Base-by-base conservation (phyloP, 2,113 vertebrate genomes). In the Zingel zingel region DNA sequence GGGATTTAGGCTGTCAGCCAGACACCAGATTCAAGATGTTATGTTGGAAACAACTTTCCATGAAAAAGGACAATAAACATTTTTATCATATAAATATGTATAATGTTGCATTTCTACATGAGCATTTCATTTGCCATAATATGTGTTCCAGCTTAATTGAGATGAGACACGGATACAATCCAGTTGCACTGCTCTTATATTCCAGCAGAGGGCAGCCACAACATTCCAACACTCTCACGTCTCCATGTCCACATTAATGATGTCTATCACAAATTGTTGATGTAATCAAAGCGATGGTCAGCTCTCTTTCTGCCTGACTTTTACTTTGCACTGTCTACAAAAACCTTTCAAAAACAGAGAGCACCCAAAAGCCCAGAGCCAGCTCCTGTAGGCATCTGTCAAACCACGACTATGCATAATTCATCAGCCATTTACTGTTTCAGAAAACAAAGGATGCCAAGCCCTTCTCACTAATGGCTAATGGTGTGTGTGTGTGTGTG, bases 341-440 rank as follows among this genome's bases (percentile, higher is more conserved):
- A 77, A 75, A 64, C 18, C 57, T 74, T 81, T 74, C 2, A 57
- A 81, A 79, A 72, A 57, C 54, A 61, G 13, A 77, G 48, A 73
- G 51, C 66, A 33, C 36, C 62, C 50, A 54, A 75, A 69, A 66
- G 65, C 77, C 64, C 74, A 63, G 72, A 82, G 76, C 54, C 39
- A 19, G 18, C 68, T 80, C 67, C 75, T 65, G 54, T 4, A 78
- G 51, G 59, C 7, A 69, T 70, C 81, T 62, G 74, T 81, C 77
- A 83, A 72, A 88, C 71, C 79, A 78, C 74, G 16, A 48, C 67
- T 56, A 81, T 95, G 89, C 88, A 95, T 95, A 92, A 95, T 95
- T 95, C 65, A 94, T 91, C 74, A 91, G 47, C 77, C 77, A 88
- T 90, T 91, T 94, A 86, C 86, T 74, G 81, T 77, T 76, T 69